These are phyloP conservation scores for Rachycentron canadum DNA, from an alignment of 2,797 vertebrate genomes.

Conservation along the genomic window DNA sequence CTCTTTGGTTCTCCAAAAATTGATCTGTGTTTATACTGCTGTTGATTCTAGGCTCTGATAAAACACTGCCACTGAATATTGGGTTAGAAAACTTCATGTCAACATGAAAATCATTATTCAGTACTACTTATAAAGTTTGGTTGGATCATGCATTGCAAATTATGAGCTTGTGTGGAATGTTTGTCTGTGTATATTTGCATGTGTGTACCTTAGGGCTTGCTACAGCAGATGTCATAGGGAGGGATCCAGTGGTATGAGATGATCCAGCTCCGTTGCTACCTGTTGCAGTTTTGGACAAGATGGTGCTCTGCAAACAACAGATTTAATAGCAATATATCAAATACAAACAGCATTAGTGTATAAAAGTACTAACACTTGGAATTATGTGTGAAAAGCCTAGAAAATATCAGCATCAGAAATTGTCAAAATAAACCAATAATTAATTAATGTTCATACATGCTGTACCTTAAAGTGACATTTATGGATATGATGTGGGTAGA, in stretches of 20 bases:
- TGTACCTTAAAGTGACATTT: slow-evolving; percentile 90
- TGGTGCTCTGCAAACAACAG: slow-evolving; percentile 68
- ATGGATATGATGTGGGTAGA: slow-evolving; percentile 85
- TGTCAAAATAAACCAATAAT: too few relatives aligned
- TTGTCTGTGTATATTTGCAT: slow-evolving; percentile 20
- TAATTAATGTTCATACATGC: too few relatives aligned
- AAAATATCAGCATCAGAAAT: not conserved
- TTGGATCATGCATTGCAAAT: not conserved
- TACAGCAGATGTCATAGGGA: slow-evolving; percentile 27
- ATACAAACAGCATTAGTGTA: not conserved
- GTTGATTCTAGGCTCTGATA: not conserved
- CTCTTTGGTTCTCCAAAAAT: not conserved
- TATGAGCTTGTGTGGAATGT: slow-evolving; percentile 3
- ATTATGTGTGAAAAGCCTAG: not conserved
- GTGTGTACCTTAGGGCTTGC: slow-evolving; percentile 62
- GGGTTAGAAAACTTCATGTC: not conserved
- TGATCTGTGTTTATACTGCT: too few relatives aligned
- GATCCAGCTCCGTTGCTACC: slow-evolving; percentile 24
- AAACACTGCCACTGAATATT: not conserved
- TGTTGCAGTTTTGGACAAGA: slow-evolving; percentile 57
- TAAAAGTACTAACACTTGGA: slow-evolving; percentile 1
- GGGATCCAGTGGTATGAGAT: slow-evolving; percentile 39
- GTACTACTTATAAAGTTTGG: not conserved
- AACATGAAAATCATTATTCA: not conserved
- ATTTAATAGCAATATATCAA: slow-evolving; percentile 14